phyloP scores from a whole-genome alignment of 2,113 vertebrate genomes.

The Castor canadensis region DNA sequence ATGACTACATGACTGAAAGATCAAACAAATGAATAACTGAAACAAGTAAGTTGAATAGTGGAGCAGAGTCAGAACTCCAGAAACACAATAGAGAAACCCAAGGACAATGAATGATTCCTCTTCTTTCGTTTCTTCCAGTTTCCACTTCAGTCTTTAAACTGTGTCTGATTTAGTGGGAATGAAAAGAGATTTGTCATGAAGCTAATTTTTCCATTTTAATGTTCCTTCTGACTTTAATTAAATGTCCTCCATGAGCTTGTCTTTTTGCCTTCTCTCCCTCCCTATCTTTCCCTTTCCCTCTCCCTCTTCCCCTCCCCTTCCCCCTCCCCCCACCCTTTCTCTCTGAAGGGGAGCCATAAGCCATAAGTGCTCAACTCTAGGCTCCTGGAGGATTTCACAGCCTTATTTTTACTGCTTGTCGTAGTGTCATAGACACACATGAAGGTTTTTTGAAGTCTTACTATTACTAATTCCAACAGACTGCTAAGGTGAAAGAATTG shows the following conservation, averaged over 20 bases:
- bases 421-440: slow-evolving; percentile 64
- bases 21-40: neutral
- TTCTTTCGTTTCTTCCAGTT: neutral
- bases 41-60: neutral
- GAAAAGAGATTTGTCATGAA: slow-evolving; percentile 33
- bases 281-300: slow-evolving; percentile 51
- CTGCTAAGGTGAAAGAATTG: slow-evolving; percentile 69
- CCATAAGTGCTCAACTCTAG: slow-evolving; percentile 57
- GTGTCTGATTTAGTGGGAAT: slow-evolving; percentile 57
- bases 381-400: slow-evolving; percentile 70
- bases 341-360: slow-evolving; percentile 74
- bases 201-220: slow-evolving; percentile 75
- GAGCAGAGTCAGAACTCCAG: neutral
- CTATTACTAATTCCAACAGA: slow-evolving; percentile 80
- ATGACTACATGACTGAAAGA: neutral
- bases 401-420: slow-evolving; percentile 79
- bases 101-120: neutral
- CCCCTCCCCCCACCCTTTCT: slow-evolving; percentile 73
- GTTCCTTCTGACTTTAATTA: slow-evolving; percentile 80
- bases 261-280: slow-evolving; percentile 61
- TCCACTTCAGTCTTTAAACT: slow-evolving; percentile 43
- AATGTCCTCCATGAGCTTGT: slow-evolving; percentile 64
- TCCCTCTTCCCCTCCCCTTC: slow-evolving; percentile 66
- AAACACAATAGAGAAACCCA: neutral
- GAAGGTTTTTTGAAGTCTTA: slow-evolving; percentile 68